Percentiles rank a stretch among this genome's conserved stretches.
Evolutionary conservation across 2,113 vertebrate species (phyloP).

Genomic region (Chamaea fasciata): DNA sequence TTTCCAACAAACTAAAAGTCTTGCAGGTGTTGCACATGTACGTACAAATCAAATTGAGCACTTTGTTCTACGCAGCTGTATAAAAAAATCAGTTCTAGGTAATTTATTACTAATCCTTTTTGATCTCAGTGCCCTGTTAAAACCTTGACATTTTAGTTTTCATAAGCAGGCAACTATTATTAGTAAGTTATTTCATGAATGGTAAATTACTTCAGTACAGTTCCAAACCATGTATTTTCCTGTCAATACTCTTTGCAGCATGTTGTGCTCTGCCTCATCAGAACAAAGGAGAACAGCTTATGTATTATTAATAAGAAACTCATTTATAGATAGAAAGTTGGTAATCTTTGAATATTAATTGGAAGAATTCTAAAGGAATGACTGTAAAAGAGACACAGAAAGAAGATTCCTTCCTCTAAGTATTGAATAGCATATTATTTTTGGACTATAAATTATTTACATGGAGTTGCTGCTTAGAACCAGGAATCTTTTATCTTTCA

Average conservation of each 20-base stretch:
- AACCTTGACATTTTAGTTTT: conserved; percentile 23
- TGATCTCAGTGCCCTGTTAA: background rate
- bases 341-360: conserved; percentile 50
- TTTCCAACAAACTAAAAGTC: background rate
- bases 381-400: background rate
- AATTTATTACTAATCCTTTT: background rate
- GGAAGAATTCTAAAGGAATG: conserved; percentile 2
- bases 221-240: conserved; percentile 13
- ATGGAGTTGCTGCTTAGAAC: background rate
- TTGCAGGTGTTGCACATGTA: background rate
- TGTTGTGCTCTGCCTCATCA: conserved; percentile 8
- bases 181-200: conserved; percentile 11
- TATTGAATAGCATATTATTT: conserved; percentile 9
- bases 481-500: conserved; percentile 17
- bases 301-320: conserved; percentile 31
- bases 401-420: background rate
- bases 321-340: conserved; percentile 10
- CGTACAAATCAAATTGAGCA: background rate
- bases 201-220: background rate
- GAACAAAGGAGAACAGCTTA: background rate
- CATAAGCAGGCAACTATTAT: background rate
- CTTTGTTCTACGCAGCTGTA: background rate
- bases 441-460: conserved; percentile 29
- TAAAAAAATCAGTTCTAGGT: background rate
- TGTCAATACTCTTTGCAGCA: conserved; percentile 12